Evolutionary conservation across 2,113 vertebrate genomes (phyloP), one percentile per base, ranked within the genome.

Genomic region (Trachemys scripta): DNA sequence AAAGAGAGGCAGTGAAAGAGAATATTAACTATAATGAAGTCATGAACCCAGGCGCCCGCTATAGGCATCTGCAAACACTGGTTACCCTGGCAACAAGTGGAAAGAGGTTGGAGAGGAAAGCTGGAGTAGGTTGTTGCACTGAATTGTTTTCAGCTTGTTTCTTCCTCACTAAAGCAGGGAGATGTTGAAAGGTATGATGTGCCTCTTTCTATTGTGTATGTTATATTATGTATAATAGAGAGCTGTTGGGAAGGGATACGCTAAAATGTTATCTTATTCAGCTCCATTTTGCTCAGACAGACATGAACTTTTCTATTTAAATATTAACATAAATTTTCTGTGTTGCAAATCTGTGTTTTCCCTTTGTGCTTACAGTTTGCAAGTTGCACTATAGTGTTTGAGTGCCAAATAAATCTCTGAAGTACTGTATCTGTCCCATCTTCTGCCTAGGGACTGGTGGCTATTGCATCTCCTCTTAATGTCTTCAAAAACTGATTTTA

Each of bases 41-140:
- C 88, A 96, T 95, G 95, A 97, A 97, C 97, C 90, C 93, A 88
- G 95, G 97, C 94, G 80, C 96, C 94, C 90, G 95, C 96, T 98
- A 96, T 98, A 97, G 92, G 94, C 97, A 96, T 97, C 97, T 96
- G 95, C 96, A 97, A 97, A 97, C 95, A 96, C 97, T 96, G 93
- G 98, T 98, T 98, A 93, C 98, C 98, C 96, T 96, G 98, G 98
- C 98, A 99, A 98, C 98, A 93, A 97, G 95, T 97, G 95, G 96
- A 95, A 97, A 98, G 96, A 96, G 98, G 95, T 93, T 97, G 96
- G 97, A 96, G 92, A 97, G 97, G 96, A 95, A 96, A 97, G 95
- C 95, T 97, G 96, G 96, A 96, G 97, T 96, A 96, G 97, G 96
- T 97, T 97, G 97, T 97, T 96, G 95, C 95, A 93, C 85, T 95